These are phyloP conservation scores for Scaptomyza hsui DNA, from an alignment of 1,140 invertebrate species.

Conservation along the genomic window DNA sequence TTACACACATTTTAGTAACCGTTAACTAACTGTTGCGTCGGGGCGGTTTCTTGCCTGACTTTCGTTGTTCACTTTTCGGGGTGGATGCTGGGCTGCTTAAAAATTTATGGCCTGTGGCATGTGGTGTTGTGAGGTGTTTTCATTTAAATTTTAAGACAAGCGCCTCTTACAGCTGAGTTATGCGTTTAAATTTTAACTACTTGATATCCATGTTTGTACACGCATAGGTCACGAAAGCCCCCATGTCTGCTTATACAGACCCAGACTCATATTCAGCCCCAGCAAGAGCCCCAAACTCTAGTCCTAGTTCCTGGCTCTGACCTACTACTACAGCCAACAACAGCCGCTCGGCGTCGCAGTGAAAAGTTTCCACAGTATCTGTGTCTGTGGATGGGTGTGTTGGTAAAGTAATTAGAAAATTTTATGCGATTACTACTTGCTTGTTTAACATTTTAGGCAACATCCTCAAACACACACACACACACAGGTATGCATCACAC, in stretches of 20 bases:
- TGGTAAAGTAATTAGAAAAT: slow-evolving; percentile 78
- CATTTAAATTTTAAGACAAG: slow-evolving; percentile 70
- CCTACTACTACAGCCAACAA: neutral
- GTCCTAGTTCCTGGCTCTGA: neutral
- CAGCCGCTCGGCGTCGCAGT: neutral
- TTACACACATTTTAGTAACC: slow-evolving; percentile 62
- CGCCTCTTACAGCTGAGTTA: slow-evolving; percentile 63
- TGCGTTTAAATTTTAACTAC: slow-evolving; percentile 69
- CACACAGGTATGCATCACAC: neutral
- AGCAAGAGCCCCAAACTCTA: too few species aligned
- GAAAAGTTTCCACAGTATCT: slow-evolving; percentile 25
- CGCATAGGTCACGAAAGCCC: slow-evolving; percentile 3
- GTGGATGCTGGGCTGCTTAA: slow-evolving; percentile 37
- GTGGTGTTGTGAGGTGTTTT: slow-evolving; percentile 60
- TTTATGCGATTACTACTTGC: slow-evolving; percentile 74
- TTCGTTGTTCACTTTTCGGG: slow-evolving; percentile 18
- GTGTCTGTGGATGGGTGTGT: slow-evolving; percentile 31
- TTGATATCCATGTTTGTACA: slow-evolving; percentile 29
- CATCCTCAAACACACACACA: slow-evolving; percentile 10
- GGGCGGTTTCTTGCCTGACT: slow-evolving; percentile 2
- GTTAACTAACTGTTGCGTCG: slow-evolving; percentile 71
- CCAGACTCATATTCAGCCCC: neutral
- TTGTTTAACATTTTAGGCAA: slow-evolving; percentile 46
- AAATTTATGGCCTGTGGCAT: slow-evolving; percentile 66
- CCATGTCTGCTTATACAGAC: neutral